Evolutionary conservation across 2,888 invertebrate species (phyloP), one percentile per base, ranked within the genome.

Genomic region (Apoda limacodes): DNA sequence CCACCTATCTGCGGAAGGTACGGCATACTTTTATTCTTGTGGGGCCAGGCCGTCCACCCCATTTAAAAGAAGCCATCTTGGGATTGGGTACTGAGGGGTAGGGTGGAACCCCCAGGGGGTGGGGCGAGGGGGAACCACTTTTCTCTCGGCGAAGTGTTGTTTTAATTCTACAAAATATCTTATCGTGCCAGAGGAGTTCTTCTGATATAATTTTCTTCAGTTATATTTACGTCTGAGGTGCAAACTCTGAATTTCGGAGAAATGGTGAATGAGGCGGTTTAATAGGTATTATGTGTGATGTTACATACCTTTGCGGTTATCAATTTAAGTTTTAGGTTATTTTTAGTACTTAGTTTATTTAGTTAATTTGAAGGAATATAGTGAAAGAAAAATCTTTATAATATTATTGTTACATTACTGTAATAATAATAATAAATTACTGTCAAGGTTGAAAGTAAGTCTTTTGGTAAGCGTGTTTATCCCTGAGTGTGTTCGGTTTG

Each of bases 41-140:
- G 63, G 71, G 74, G 69, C 68, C 62, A 58, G 54, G 56, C 61
- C 52, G 78, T 70, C 80, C 76, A 72, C 80, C 78, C 76, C 66
- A 61, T 69, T 71, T 72, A 74, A 78, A 78, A 78, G 78, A 74
- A 78, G 80, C 78, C 78, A 80, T 80, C 78, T 80, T 80, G 76
- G 72, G 64, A 65, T 63, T 63, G 70, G 60, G 55, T 50, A 55
- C 51, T 28, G n/a, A n/a, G n/a, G n/a, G n/a, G 49, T 54, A 60
- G 58, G 46, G 54, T 47, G 28, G 23, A 15, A 45, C 55, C 50
- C 55, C 53, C 48, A 34, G 41, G 43, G 50, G 48, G 47, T 34
- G 35, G 40, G 42, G 44, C 45, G 26, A 47, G 51, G 45, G 67
- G 55, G 65, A 60, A 65, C 67, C 71, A 71, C 71, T 72, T 72